Evolutionary conservation across 2,113 vertebrate genomes (phyloP), one percentile per base, ranked within the genome.

Genomic region (Tiliqua scincoides): DNA sequence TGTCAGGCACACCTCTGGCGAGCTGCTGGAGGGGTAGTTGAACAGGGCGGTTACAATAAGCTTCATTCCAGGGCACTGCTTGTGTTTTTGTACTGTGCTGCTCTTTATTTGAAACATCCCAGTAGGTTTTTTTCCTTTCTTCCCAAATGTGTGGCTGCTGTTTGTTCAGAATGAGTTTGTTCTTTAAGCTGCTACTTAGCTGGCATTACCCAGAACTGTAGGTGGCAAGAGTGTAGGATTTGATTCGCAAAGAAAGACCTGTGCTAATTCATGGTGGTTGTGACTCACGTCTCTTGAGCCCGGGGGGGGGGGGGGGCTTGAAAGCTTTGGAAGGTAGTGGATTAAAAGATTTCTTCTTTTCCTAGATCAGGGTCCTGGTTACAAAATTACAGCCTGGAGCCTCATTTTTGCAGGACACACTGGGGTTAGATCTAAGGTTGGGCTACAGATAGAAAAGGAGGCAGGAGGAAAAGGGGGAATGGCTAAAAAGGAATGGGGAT

Each of bases 21-120:
- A 84, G 81, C 78, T 89, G 14, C 18, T 37, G 62, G 37, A 83
- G 17, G 18, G 54, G 4, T 10, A 57, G 43, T 54, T 79, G 59
- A 37, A 32, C 57, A 87, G 37, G n/a, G 3, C 14, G 52, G 61
- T 84, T n/a, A 21, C 63, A 83, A 71, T 65, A 83, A 30, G 68
- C 25, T 85, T 3, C 67, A 43, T n/a, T 30, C 73, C 87, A 83
- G 71, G 9, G 32, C 9, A 6, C 65, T 35, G 12, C 2, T 35
- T 37, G 25, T 35, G 59, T 79, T n/a, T 72, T 71, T 48, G 43
- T 35, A 48, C 20, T 61, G 30, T 80, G 59, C 76, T 37, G 20
- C 32, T 79, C 62, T 84, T 90, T 91, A 76, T 77, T 54, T 85
- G 78, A 86, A 86, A 73, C 25, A 71, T 48, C 62, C n/a, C 21